Conservation (phyloP, 2,113 vertebrate species). For the Boulengerochromis microlepis region DNA sequence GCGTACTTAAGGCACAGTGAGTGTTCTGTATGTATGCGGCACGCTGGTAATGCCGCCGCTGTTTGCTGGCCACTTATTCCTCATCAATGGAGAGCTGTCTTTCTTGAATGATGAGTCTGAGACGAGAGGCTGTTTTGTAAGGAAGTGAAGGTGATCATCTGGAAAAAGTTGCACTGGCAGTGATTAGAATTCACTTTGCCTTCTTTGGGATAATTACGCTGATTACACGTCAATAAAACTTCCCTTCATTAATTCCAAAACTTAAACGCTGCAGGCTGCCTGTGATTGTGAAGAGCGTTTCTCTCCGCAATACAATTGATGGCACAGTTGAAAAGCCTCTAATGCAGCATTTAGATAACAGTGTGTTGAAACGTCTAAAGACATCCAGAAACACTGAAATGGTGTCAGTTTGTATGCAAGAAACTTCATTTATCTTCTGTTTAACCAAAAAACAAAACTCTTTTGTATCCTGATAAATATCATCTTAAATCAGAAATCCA, state of each 20-base stretch:
- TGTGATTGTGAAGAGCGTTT: not conserved
- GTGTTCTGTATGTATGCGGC: not conserved
- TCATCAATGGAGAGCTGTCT: not conserved
- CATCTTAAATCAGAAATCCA: not conserved
- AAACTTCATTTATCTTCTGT: not conserved
- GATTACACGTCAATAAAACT: constrained; percentile 43
- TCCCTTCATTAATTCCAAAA: constrained; percentile 16
- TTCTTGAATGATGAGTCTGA: not conserved
- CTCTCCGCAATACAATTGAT: not conserved
- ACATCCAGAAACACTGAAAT: not conserved
- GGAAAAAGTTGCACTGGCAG: constrained; percentile 15
- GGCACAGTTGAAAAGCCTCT: not conserved
- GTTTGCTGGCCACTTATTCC: not conserved
- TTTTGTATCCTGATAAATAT: not conserved
- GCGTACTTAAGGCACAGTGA: not conserved
- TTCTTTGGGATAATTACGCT: constrained; percentile 31
- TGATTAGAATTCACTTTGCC: constrained; percentile 22
- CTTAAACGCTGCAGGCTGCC: not conserved
- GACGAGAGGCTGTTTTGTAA: not conserved
- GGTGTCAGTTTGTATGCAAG: not conserved
- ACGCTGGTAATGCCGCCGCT: not conserved
- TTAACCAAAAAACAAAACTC: not conserved
- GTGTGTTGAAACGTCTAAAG: not conserved
- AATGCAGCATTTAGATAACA: not conserved
- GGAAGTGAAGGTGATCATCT: constrained; percentile 25